Base-by-base conservation (phyloP, 37 sponge, comb jelly and placozoan species). In the Diacarnus erythraeanus region DNA sequence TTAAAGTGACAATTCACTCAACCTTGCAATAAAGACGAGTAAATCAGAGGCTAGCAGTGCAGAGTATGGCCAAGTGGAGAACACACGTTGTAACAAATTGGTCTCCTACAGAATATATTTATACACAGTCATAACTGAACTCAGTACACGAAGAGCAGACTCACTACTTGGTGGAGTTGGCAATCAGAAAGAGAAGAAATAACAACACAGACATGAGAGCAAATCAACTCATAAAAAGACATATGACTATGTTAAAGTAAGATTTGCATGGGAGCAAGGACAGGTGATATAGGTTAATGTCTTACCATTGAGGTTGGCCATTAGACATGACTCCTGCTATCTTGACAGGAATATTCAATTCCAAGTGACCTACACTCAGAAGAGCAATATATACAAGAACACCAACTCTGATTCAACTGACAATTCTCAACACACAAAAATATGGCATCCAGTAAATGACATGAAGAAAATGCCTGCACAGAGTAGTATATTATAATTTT, bases 221-320 rank as follows among this genome's bases (percentile, higher is more conserved):
- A 78, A 29, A 86, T 2, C 38, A 70, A 42, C 58, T 86, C 80
- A 21, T 78, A 86, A 10, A 86, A 58, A 34, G 86, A 38, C 57
- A 86, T 74, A 42, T 38, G 54, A 26, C 72, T 81, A 57, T 22
- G 29, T 69, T 25, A 59, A 26, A 34, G 65, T 20, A 77, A 41
- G 44, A 20, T 20, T 6, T 30, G 10, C 8, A 59, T 38, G 44
- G 42, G 4, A 4, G 27, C 6, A 56, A 23, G 42, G 18, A 42
- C 22, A 1, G 20, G 51, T 25, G n/a, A 51, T 3, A 9, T 21
- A 17, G 22, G 1, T 57, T 2, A 15, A 1, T 37, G 22, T 23
- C 65, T n/a, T 0, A 81, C 82, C 82, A 61, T 66, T 72, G 80
- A 42, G 86, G 74, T 22, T 73, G 79, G 41, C 86, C 86, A 63